Base-by-base conservation (phyloP, 2,113 vertebrate genomes). In the Paradisaea rubra region DNA sequence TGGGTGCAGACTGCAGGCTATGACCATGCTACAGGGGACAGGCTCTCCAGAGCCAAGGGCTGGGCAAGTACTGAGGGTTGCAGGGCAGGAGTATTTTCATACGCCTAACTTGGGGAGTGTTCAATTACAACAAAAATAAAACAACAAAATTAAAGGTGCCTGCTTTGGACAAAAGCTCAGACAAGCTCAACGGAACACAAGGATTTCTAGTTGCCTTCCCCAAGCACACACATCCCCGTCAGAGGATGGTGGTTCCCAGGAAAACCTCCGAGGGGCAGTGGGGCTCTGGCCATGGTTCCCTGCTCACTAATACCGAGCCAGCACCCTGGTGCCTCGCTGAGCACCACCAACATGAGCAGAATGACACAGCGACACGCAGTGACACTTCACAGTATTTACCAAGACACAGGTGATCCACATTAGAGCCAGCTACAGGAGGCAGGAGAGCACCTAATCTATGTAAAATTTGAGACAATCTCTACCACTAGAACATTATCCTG, bases 21-120 rank as follows among this genome's bases (percentile, higher is more conserved):
- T 57, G 78, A 60, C 13, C 56, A 28, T 15, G 1, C 49, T 49
- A 21, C 45, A 25, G 70, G 57, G 57, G 61, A 73, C 25, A 68
- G 64, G 21, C 66, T 77, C 30, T 37, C 33, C 10, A 42, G 59
- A 86, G 59, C n/a, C 88, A 45, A 76, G 66, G 3, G 45, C 50
- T 54, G 53, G 41, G 53, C 14, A 3, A 31, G 30, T 2, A 7
- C 50, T 9, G 42, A n/a, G 24, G n/a, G 70, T 50, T 86, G 52
- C 54, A 57, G n/a, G 25, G 37, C 54, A 81, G 35, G 28, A 60
- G 3, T 20, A 42, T 31, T 52, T 45, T 57, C 59, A 8, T 33
- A 53, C 0, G 0, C 54, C 37, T 41, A 23, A 33, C 7, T 0
- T 57, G 31, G 61, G 31, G 16, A 56, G 15, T 11, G 28, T 23